phyloP scores from a whole-genome alignment of 2,113 vertebrate genomes.

The Fulica atra region DNA sequence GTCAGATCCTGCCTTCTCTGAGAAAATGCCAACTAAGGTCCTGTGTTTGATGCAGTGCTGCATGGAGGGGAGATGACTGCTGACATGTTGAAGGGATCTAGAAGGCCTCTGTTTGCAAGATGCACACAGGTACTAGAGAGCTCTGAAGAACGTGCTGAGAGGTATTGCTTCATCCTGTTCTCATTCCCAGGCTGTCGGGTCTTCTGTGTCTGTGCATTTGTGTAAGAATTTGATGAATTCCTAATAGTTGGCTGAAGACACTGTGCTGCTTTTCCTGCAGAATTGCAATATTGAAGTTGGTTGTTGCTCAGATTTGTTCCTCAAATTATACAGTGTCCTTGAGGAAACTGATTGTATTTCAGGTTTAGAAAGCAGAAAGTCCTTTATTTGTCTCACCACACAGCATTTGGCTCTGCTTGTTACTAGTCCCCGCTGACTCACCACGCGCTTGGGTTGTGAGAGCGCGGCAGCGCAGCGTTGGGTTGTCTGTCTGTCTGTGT shows the following conservation, averaged over 20 bases:
- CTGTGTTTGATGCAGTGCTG: neutral
- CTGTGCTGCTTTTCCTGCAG: neutral
- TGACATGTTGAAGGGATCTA: fast-evolving
- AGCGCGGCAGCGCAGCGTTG: neutral
- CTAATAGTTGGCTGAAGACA: neutral
- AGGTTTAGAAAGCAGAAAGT: neutral
- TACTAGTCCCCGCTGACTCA: neutral
- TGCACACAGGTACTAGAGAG: neutral
- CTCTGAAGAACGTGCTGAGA: neutral
- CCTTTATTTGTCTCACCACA: neutral
- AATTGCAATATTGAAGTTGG: neutral
- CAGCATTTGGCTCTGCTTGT: neutral
- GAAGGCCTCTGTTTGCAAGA: neutral
- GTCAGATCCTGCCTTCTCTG: neutral
- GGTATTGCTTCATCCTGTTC: neutral
- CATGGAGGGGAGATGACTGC: neutral
- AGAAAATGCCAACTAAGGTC: neutral
- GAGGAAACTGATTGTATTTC: neutral
- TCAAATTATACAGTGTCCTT: neutral
- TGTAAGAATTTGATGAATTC: neutral
- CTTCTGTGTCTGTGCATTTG: neutral
- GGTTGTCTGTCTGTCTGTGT: no score
- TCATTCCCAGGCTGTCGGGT: neutral
- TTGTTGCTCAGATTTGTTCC: neutral
- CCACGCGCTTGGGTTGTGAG: neutral